Evolutionary conservation across 1,140 invertebrate genomes (phyloP).

Genomic region (Macrostomum lignano): DNA sequence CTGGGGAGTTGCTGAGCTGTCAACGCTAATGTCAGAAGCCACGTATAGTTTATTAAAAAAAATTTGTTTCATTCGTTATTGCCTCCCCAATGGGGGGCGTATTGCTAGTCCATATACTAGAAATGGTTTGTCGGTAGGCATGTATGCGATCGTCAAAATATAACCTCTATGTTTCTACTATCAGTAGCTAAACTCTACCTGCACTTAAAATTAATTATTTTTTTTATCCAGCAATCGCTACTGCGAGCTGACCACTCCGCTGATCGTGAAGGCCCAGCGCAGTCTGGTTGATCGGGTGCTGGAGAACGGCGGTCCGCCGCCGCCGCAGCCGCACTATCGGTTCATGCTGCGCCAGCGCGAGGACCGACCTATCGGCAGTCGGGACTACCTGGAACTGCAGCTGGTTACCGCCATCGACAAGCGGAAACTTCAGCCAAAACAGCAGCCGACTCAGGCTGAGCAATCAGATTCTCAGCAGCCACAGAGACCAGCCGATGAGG

Average conservation of each 20-base stretch:
- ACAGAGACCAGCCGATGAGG: neutral
- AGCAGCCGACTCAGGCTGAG: neutral
- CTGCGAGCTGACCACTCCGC: constrained; percentile 18
- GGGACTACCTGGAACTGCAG: constrained; percentile 11
- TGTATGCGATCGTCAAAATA: too few species aligned
- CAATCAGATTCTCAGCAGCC: neutral
- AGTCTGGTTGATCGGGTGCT: constrained; percentile 12
- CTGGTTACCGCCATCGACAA: constrained; percentile 10
- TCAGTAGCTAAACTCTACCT: too few species aligned
- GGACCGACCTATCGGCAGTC: constrained; percentile 10
- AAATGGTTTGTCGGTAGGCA: too few species aligned
- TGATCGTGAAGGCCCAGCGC: constrained; percentile 21
- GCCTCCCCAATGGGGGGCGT: too few species aligned
- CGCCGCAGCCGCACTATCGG: constrained; percentile 20
- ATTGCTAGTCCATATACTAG: too few species aligned
- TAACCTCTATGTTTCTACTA: too few species aligned
- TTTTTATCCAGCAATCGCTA: constrained; percentile 17
- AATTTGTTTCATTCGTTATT: too few species aligned
- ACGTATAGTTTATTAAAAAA: too few species aligned
- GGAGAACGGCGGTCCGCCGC: constrained; percentile 10
- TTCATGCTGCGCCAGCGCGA: constrained; percentile 10
- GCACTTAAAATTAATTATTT: too few species aligned
- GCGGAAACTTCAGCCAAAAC: neutral
- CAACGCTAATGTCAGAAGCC: too few species aligned
- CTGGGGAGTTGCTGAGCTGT: too few species aligned